These are phyloP conservation scores for Panulirus ornatus DNA, from an alignment of 1,140 invertebrate species.

Conservation along the genomic window DNA sequence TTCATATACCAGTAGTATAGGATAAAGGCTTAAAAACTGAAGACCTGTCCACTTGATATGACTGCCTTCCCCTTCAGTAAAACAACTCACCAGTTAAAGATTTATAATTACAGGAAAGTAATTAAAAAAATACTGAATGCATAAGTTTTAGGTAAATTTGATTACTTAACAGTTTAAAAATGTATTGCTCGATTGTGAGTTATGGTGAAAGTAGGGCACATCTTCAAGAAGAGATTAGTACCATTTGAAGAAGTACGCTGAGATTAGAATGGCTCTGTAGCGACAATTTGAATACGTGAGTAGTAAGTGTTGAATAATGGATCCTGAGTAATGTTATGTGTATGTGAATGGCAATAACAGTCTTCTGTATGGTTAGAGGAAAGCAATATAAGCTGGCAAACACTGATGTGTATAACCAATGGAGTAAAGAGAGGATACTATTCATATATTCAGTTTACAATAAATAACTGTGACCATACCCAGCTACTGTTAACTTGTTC, in stretches of 20 bases:
- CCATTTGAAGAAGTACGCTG: too few relatives aligned
- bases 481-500: too few relatives aligned
- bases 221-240: background rate
- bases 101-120: background rate
- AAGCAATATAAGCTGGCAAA: too few relatives aligned
- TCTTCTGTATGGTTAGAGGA: too few relatives aligned
- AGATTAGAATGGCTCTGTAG: too few relatives aligned
- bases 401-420: too few relatives aligned
- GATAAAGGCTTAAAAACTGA: conserved; percentile 38
- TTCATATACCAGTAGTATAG: conserved; percentile 33
- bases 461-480: too few relatives aligned
- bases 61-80: conserved; percentile 34
- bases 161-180: too few relatives aligned
- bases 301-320: background rate
- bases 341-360: background rate
- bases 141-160: background rate
- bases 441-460: too few relatives aligned
- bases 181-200: too few relatives aligned
- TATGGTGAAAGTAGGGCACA: background rate
- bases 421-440: too few relatives aligned
- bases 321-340: conserved; percentile 7
- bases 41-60: conserved; percentile 1
- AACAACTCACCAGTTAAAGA: background rate
- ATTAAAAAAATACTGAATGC: background rate
- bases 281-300: too few relatives aligned